Conservation (phyloP, 2,113 vertebrate genomes). For the Lamprologus sp. region DNA sequence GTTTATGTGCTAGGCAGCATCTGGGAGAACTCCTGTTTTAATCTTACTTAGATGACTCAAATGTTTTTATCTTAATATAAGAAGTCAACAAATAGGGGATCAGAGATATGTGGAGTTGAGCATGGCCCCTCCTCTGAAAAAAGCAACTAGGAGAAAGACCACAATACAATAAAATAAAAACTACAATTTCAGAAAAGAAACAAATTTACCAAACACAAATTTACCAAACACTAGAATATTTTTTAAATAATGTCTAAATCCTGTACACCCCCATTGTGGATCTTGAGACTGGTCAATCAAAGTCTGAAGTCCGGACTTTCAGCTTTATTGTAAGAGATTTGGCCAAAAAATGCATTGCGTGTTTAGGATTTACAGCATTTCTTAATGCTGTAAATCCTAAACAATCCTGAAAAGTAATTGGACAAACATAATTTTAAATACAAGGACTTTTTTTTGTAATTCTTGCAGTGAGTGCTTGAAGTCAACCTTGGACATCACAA, state of each 20-base stretch:
- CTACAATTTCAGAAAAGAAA: background rate
- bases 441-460: background rate
- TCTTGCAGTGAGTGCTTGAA: background rate
- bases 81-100: background rate
- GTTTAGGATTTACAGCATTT: background rate
- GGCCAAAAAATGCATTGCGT: background rate
- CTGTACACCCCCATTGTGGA: background rate
- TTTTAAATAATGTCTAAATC: background rate
- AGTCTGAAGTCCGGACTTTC: background rate
- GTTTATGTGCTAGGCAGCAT: background rate
- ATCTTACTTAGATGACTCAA: background rate
- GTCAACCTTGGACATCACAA: background rate
- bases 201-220: background rate
- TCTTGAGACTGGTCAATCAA: background rate
- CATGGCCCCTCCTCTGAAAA: background rate
- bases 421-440: background rate
- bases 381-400: background rate
- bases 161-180: background rate
- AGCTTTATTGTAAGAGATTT: background rate
- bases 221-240: background rate
- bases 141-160: background rate
- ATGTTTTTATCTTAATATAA: background rate
- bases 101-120: background rate
- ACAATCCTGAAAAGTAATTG: background rate
- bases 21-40: background rate